Percentiles rank a stretch among this genome's conserved stretches.
These are phyloP conservation scores for Pimpla rufipes DNA, from an alignment of 2,888 invertebrate species.

Conservation along the genomic window DNA sequence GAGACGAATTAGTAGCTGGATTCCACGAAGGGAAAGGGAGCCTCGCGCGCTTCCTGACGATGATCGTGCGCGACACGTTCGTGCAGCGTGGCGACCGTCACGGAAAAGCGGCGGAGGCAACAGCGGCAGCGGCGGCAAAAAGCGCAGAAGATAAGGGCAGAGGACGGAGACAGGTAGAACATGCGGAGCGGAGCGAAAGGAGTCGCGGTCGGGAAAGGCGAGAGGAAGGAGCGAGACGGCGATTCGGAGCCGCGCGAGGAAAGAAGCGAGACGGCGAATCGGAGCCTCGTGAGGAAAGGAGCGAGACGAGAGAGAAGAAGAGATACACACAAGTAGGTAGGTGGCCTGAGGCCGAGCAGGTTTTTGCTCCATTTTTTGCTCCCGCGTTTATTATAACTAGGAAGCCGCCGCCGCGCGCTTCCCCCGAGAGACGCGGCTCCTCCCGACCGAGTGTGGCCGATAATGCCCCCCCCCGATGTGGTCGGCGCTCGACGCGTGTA, in stretches of 20 bases:
- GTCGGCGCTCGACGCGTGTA: conserved; percentile 49
- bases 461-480: conserved; percentile 45
- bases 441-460: conserved; percentile 62
- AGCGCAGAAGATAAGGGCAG: conserved; percentile 55
- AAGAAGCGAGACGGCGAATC: conserved; percentile 34
- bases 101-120: conserved; percentile 59
- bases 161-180: conserved; percentile 44
- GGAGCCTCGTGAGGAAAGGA: conserved; percentile 32
- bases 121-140: conserved; percentile 64
- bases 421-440: background rate
- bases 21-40: conserved; percentile 29
- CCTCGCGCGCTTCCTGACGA: conserved; percentile 28
- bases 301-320: conserved; percentile 55
- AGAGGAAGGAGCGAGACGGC: conserved; percentile 28
- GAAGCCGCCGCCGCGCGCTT: conserved; percentile 73
- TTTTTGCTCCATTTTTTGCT: conserved; percentile 81
- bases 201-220: conserved; percentile 31
- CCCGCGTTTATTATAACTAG: conserved; percentile 80
- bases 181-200: conserved; percentile 38
- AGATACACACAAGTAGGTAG: conserved; percentile 55
- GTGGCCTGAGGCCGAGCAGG: conserved; percentile 83
- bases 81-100: conserved; percentile 51
- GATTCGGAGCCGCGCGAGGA: conserved; percentile 28
- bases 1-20: conserved; percentile 28
- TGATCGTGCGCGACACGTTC: conserved; percentile 40